These are phyloP conservation scores for Thripadectes ignobilis DNA, from an alignment of 2,797 vertebrate genomes.

Conservation along the genomic window DNA sequence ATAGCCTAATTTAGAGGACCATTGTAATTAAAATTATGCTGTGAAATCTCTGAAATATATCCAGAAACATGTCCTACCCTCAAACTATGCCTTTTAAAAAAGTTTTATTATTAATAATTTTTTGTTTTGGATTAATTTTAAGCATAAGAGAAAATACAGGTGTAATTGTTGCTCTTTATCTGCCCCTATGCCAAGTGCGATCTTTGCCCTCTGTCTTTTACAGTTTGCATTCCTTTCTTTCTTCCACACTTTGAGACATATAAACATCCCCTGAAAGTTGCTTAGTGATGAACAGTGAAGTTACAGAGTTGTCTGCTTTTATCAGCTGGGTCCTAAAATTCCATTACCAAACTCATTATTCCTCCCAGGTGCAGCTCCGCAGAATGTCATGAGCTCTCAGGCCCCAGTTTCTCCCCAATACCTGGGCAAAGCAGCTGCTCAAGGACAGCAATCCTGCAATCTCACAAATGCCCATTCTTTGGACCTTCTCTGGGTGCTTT, in stretches of 20 bases:
- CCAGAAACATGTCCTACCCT: not conserved
- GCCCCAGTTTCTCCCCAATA: not conserved
- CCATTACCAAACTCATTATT: not conserved
- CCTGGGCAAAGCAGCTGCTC: not conserved
- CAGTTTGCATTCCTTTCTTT: not conserved
- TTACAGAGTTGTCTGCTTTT: not conserved
- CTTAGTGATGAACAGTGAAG: not conserved
- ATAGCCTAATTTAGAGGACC: not conserved
- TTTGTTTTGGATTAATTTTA: not conserved
- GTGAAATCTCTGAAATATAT: not conserved
- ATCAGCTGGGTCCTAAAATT: not conserved
- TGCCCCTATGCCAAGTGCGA: not conserved
- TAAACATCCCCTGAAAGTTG: not conserved
- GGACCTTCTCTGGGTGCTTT: not conserved
- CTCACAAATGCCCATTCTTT: not conserved
- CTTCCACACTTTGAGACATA: not conserved
- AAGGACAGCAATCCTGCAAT: not conserved
- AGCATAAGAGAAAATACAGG: not conserved
- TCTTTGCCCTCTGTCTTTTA: not conserved
- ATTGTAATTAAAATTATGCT: not conserved
- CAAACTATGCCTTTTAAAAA: not conserved
- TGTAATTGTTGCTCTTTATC: not conserved
- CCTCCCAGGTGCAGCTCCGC: not conserved
- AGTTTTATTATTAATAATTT: not conserved
- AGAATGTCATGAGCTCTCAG: not conserved